phyloP scores from a whole-genome alignment of 2,888 invertebrate genomes.

The Priocnemis perturbator region DNA sequence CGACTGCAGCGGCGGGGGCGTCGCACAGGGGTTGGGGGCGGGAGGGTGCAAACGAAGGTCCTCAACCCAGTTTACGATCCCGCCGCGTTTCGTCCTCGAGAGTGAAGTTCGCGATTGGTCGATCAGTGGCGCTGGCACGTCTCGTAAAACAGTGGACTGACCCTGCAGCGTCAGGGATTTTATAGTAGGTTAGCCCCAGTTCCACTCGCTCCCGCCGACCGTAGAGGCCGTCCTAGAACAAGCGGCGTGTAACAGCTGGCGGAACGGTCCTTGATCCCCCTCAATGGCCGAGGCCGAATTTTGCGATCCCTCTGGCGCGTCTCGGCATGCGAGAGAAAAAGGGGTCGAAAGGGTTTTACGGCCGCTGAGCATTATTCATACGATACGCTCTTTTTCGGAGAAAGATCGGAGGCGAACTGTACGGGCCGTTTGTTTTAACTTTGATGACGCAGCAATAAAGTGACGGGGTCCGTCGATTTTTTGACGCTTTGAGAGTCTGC shows the following conservation, averaged over 20 bases:
- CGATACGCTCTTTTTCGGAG: too few species aligned
- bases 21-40: neutral
- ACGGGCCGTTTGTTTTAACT: too few species aligned
- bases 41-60: slow-evolving; percentile 11
- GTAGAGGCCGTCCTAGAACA: neutral
- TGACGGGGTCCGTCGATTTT: too few species aligned
- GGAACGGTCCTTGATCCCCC: slow-evolving; percentile 6
- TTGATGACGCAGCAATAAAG: too few species aligned
- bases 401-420: too few species aligned
- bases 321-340: neutral
- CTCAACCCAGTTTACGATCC: slow-evolving; percentile 16
- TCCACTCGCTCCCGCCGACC: neutral
- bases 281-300: neutral
- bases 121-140: slow-evolving; percentile 15
- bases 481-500: too few species aligned
- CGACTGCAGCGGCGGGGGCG: neutral
- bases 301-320: slow-evolving; percentile 2
- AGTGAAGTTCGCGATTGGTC: slow-evolving; percentile 14
- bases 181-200: slow-evolving; percentile 11
- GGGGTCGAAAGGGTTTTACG: too few species aligned
- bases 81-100: neutral
- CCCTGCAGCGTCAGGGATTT: slow-evolving; percentile 18
- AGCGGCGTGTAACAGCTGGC: slow-evolving; percentile 15
- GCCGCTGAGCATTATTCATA: too few species aligned
- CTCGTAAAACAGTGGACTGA: slow-evolving; percentile 16